Percentiles rank a stretch among this genome's conserved stretches.
Conservation (phyloP, 2,797 vertebrate species). For the Peromyscus aztecus region DNA sequence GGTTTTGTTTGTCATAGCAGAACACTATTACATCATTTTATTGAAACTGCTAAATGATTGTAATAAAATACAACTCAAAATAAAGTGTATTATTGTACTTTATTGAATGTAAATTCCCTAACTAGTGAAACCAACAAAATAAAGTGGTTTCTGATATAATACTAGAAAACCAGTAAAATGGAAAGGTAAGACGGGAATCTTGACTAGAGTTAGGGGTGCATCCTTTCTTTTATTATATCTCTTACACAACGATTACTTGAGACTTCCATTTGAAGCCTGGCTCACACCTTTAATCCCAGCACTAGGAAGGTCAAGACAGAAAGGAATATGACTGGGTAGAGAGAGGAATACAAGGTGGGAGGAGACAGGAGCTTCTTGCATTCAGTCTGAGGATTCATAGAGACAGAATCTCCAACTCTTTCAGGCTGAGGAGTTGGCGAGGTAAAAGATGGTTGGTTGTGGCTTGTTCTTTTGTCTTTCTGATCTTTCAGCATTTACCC, state of each 20-base stretch:
- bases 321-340: too few relatives aligned
- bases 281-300: too few relatives aligned
- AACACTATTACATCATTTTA: neutral
- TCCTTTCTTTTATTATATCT: neutral
- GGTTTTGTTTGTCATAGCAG: neutral
- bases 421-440: too few relatives aligned
- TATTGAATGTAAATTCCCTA: neutral
- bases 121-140: neutral
- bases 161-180: neutral
- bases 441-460: too few relatives aligned
- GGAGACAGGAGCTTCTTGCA: too few relatives aligned
- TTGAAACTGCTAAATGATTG: neutral
- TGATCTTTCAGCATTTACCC: too few relatives aligned
- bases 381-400: too few relatives aligned
- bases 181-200: neutral
- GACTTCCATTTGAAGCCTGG: neutral
- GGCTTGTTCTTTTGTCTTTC: too few relatives aligned
- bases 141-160: neutral
- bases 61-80: constrained; percentile 9
- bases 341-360: too few relatives aligned
- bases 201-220: neutral
- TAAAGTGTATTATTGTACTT: neutral
- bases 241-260: neutral
- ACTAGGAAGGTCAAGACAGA: too few relatives aligned
- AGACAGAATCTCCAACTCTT: too few relatives aligned